Percentiles rank a stretch among this genome's conserved stretches.
Conservation (phyloP, 1,140 invertebrate species). For the Caenorhabditis inopinata region DNA sequence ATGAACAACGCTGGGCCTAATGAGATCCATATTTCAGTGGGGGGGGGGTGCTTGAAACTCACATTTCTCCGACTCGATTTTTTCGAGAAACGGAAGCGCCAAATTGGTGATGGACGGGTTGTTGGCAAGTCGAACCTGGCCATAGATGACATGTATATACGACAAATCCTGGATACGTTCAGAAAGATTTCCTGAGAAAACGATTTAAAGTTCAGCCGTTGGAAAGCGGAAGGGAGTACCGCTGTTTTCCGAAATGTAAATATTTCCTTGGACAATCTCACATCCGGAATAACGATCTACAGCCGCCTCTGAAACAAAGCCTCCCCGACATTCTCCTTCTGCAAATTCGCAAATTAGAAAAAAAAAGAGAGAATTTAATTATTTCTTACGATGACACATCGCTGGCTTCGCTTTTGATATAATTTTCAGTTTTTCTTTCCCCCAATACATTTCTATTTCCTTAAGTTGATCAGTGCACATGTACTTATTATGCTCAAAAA, state of each 20-base stretch:
- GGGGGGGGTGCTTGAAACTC: neutral
- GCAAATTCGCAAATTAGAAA: neutral
- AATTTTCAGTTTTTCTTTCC: neutral
- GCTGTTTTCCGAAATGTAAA: neutral
- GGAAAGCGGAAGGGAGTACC: neutral
- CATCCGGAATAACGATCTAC: neutral
- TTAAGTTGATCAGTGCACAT: conserved; percentile 1
- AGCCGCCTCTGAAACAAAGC: neutral
- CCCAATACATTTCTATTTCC: neutral
- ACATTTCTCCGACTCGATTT: neutral
- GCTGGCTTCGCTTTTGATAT: neutral
- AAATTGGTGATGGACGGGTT: neutral
- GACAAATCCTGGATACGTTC: neutral
- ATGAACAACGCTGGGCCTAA: neutral
- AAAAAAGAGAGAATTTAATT: no score
- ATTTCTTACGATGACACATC: neutral
- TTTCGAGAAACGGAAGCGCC: neutral
- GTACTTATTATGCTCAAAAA: neutral
- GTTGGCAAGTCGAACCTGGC: neutral
- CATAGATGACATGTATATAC: neutral
- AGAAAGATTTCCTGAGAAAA: neutral
- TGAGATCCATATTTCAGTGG: no score
- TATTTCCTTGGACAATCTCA: neutral
- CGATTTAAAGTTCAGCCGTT: neutral
- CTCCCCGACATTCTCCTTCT: neutral